Conservation (phyloP, 2,888 invertebrate genomes). For the Lasioglossum malachurum region DNA sequence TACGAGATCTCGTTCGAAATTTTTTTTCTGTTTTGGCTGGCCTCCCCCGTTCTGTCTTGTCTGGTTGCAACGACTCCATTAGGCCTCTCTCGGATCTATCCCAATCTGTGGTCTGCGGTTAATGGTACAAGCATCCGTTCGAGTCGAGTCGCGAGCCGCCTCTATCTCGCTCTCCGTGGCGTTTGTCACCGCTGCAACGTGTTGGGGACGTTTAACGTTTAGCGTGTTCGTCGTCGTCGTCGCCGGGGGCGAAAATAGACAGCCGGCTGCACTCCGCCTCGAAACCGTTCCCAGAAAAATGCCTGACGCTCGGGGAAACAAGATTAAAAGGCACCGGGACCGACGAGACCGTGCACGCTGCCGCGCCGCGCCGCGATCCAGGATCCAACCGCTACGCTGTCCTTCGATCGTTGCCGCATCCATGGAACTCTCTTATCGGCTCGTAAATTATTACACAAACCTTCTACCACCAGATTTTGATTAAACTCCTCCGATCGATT, state of each 20-base stretch:
- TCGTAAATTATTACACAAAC: neutral
- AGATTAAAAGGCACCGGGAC: constrained; percentile 63
- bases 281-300: constrained; percentile 78
- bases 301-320: constrained; percentile 74
- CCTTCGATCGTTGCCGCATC: neutral
- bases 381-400: neutral
- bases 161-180: constrained; percentile 56
- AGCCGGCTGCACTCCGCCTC: constrained; percentile 66
- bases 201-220: constrained; percentile 70
- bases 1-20: constrained; percentile 24
- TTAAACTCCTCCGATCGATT: constrained; percentile 4
- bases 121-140: constrained; percentile 67
- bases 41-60: neutral
- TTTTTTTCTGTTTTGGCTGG: neutral
- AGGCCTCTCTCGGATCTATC: constrained; percentile 62
- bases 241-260: constrained; percentile 72
- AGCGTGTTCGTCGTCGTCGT: constrained; percentile 43
- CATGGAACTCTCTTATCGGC: neutral
- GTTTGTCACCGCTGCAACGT: constrained; percentile 65
- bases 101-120: constrained; percentile 68
- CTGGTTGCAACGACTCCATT: constrained; percentile 65
- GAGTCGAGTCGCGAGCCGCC: constrained; percentile 46
- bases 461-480: neutral
- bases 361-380: neutral
- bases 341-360: neutral